phyloP scores from a whole-genome alignment of 2,888 invertebrate species.

The Pyrocoelia pectoralis region DNA sequence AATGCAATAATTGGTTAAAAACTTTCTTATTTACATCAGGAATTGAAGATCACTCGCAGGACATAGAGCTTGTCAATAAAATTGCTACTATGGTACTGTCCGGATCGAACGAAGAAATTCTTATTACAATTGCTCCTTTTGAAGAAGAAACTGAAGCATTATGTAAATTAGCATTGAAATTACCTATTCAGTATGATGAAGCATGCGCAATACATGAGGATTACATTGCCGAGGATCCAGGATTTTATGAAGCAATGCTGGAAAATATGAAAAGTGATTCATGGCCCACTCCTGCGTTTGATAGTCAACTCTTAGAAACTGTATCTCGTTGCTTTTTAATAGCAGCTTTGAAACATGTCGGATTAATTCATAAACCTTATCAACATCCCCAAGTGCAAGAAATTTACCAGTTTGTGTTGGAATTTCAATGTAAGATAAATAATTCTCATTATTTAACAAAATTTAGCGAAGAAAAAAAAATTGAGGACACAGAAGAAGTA shows the following conservation, averaged over 20 bases:
- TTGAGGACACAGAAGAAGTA: constrained; percentile 24
- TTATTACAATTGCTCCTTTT: constrained; percentile 35
- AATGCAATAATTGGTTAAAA: constrained; percentile 60
- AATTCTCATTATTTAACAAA: constrained; percentile 38
- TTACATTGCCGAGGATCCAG: constrained; percentile 40
- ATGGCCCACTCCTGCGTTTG: constrained; percentile 63
- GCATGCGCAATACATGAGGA: constrained; percentile 49
- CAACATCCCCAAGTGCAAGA: constrained; percentile 51
- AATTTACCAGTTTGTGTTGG: constrained; percentile 52
- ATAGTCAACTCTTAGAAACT: constrained; percentile 59
- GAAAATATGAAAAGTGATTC: constrained; percentile 59
- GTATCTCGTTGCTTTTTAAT: constrained; percentile 62
- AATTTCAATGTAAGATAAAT: constrained; percentile 51
- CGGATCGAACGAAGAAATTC: constrained; percentile 39
- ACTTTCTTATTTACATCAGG: constrained; percentile 57
- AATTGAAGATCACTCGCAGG: constrained; percentile 44
- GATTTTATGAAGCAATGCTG: constrained; percentile 56
- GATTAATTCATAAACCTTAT: constrained; percentile 56
- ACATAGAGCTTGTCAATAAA: constrained; percentile 41
- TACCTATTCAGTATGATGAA: constrained; percentile 55
- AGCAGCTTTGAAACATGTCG: constrained; percentile 64
- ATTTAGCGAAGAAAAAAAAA: constrained; percentile 30
- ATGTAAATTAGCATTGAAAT: constrained; percentile 50
- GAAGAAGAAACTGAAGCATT: constrained; percentile 44
- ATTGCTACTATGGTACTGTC: constrained; percentile 41